Conservation (phyloP, 2,113 vertebrate genomes). For the Cochlearius cochlearius region DNA sequence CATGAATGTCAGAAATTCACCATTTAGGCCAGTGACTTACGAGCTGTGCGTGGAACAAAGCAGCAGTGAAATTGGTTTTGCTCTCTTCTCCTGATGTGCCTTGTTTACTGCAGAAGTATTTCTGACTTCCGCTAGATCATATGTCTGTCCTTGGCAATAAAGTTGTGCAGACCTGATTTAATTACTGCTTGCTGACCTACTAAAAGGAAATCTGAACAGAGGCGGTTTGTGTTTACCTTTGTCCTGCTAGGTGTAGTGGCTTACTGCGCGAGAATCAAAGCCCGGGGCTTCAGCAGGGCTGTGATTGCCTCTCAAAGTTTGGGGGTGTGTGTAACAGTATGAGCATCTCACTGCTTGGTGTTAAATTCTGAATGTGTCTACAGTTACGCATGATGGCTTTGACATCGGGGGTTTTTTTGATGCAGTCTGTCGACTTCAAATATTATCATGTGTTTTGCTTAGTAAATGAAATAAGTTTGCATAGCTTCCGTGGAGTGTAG, state of each 20-base stretch:
- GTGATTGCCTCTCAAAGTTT: not conserved
- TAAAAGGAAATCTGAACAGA: not conserved
- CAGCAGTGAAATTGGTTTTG: not conserved
- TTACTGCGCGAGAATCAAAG: not conserved
- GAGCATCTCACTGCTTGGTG: not conserved
- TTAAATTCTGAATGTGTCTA: not conserved
- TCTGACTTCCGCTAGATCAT: not conserved
- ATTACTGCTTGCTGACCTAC: not conserved
- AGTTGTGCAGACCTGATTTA: not conserved
- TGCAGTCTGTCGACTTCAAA: not conserved
- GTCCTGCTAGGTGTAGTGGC: not conserved
- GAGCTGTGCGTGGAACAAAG: not conserved
- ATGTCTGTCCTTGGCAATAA: not conserved
- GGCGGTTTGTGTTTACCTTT: not conserved
- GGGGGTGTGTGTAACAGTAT: not conserved
- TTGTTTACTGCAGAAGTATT: not conserved
- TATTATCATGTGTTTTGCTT: not conserved
- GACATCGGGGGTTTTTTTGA: not conserved
- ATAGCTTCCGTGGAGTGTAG: not conserved
- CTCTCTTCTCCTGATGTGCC: not conserved
- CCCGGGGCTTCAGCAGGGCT: not conserved
- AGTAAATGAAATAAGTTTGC: not conserved
- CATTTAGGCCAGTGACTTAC: not conserved
- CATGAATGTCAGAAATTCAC: not conserved
- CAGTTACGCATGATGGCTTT: rapidly evolving